These are phyloP conservation scores for Paramormyrops kingsleyae DNA, from an alignment of 2,113 vertebrate species.

Conservation along the genomic window DNA sequence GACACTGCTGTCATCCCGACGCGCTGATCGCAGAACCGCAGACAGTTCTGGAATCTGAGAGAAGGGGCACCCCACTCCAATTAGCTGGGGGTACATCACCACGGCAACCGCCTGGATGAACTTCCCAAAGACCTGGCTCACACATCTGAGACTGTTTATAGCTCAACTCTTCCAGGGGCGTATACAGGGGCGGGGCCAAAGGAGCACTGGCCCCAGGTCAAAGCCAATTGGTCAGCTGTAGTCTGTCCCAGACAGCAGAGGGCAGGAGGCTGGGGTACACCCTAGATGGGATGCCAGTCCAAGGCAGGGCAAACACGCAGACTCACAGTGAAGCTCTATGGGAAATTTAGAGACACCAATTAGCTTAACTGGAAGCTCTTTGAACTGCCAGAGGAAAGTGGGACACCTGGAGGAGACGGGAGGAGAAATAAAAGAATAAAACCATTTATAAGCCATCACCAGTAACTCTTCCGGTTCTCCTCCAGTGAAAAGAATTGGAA, in stretches of 20 bases:
- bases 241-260: not conserved
- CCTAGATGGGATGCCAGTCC: not conserved
- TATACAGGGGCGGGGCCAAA: not conserved
- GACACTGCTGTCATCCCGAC: not conserved
- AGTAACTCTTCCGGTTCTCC: not conserved
- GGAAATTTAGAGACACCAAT: not conserved
- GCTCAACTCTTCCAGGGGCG: not conserved
- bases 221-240: not conserved
- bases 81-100: not conserved
- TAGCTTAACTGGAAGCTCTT: not conserved
- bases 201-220: not conserved
- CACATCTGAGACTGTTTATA: not conserved
- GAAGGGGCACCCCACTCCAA: not conserved
- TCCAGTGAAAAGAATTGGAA: not conserved
- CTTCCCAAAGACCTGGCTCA: not conserved
- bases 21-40: not conserved
- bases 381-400: not conserved
- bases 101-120: not conserved
- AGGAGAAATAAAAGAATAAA: not conserved
- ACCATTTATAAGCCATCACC: not conserved
- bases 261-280: not conserved
- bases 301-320: not conserved
- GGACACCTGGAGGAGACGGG: not conserved
- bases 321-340: not conserved
- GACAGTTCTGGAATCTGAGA: not conserved